Evolutionary conservation across 1,140 invertebrate species (phyloP).

Genomic region (Pseudoatta argentina): DNA sequence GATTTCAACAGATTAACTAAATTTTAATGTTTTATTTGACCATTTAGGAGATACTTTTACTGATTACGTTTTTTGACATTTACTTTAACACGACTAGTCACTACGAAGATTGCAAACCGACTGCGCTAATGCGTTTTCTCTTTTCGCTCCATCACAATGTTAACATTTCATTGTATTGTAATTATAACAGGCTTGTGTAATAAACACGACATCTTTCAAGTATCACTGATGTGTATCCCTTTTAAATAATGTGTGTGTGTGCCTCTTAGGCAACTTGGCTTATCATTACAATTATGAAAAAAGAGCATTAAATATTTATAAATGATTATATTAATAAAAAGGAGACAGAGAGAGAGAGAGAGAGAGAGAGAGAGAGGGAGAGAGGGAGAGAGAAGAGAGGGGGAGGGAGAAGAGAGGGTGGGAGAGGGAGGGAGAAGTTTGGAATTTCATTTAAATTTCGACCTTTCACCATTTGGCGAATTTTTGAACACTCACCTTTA

Average conservation of each 20-base stretch:
- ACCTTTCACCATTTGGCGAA: not conserved
- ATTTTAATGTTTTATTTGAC: not conserved
- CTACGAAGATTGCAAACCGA: constrained; percentile 71
- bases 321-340: not conserved
- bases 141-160: constrained; percentile 5
- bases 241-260: too few species aligned
- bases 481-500: not conserved
- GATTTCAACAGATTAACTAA: not conserved
- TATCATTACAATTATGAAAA: constrained; percentile 47
- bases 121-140: constrained; percentile 74
- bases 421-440: not conserved
- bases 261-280: constrained; percentile 70
- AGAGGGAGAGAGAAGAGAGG: too few species aligned
- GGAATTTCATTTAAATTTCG: not conserved
- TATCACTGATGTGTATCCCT: not conserved
- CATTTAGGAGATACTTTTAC: not conserved
- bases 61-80: not conserved
- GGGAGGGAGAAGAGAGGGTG: too few species aligned
- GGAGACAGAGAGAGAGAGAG: too few species aligned
- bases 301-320: constrained; percentile 31
- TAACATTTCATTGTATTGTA: constrained; percentile 81
- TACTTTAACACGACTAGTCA: constrained; percentile 75
- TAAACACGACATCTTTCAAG: not conserved
- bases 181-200: constrained; percentile 62
- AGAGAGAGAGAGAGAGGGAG: too few species aligned